Base-by-base conservation (phyloP, 2,888 invertebrate species). In the Acanthacorydalis orientalis region DNA sequence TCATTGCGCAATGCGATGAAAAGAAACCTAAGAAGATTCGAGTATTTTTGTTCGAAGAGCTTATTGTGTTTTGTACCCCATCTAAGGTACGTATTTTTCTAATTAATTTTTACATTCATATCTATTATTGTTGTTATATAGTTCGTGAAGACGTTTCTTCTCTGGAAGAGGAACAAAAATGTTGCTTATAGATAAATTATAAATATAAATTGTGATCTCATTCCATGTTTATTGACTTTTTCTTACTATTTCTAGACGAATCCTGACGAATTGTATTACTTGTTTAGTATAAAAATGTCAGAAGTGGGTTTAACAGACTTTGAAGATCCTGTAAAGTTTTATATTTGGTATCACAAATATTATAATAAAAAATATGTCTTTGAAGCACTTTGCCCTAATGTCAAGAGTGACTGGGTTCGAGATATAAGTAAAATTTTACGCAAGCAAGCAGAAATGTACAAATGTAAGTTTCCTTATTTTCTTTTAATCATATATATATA, bases 291-390 rank as follows among this genome's bases (percentile, higher is more conserved):
- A 35, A 47, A 47, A 47, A 47, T 47, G 47, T 39, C 32, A n/a
- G 47, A 47, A 15, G 35, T 47, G 10, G 47, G 47, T 10, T 16
- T 47, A 34, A 47, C 47, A 11, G 47, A 47, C 31, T 47, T 34
- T 37, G 47, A 43, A 6, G 47, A 47, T 42, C 14, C 16, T 9
- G 35, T n/a, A 10, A 47, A 47, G 23, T 47, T 47, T 16, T 42
- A 42, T 15, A 43, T 47, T 9, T 47, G 47, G 47, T 47, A 39
- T 43, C 42, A 43, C 8, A 47, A 47, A 43, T 47, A 47, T 43
- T 35, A 47, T 37, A 35, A 35, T 35, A 15, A 47, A 23, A 42
- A 43, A 42, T 47, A 35, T 33, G 34, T 31, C n/a, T 43, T 47
- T 16, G 23, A 47, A 34, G 47, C 47, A 11, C 9, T 16, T 9